Evolutionary conservation across 2,888 invertebrate species (phyloP).

Genomic region (Gastracanthus pulcherrimus): DNA sequence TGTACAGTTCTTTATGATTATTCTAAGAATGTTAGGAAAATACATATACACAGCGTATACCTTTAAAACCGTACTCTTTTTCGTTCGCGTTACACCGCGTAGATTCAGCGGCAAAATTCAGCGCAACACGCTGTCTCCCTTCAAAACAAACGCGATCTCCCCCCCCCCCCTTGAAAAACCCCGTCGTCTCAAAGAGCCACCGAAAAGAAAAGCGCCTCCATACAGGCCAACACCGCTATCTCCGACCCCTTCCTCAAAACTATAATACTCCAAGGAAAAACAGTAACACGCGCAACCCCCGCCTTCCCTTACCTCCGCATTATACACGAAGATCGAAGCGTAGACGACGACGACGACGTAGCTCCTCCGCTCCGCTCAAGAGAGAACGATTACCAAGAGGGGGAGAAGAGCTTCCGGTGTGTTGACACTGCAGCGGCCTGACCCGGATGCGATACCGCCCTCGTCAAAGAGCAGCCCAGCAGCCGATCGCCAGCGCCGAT

Average conservation of each 20-base stretch:
- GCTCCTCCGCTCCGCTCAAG: no score
- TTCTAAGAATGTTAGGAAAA: no score
- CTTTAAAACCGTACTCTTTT: no score
- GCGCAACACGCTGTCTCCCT: no score
- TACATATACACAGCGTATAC: no score
- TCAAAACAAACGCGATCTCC: background rate
- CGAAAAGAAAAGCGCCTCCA: background rate
- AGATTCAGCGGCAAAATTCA: no score
- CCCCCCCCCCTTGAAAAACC: no score
- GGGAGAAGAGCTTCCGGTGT: conserved; percentile 65
- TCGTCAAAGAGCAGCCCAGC: conserved; percentile 29
- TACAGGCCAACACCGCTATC: background rate
- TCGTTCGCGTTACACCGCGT: no score
- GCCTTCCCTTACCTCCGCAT: background rate
- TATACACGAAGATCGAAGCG: conserved; percentile 13
- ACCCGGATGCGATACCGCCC: conserved; percentile 68
- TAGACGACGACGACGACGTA: background rate
- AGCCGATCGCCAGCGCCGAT: conserved; percentile 38
- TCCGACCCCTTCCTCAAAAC: background rate
- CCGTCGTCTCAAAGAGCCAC: background rate
- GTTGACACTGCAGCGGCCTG: conserved; percentile 72
- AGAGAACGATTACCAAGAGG: conserved; percentile 61
- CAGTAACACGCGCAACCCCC: background rate
- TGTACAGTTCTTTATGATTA: no score
- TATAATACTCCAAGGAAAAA: background rate